Base-by-base conservation (phyloP, 2,797 vertebrate species). In the Monodelphis domestica region DNA sequence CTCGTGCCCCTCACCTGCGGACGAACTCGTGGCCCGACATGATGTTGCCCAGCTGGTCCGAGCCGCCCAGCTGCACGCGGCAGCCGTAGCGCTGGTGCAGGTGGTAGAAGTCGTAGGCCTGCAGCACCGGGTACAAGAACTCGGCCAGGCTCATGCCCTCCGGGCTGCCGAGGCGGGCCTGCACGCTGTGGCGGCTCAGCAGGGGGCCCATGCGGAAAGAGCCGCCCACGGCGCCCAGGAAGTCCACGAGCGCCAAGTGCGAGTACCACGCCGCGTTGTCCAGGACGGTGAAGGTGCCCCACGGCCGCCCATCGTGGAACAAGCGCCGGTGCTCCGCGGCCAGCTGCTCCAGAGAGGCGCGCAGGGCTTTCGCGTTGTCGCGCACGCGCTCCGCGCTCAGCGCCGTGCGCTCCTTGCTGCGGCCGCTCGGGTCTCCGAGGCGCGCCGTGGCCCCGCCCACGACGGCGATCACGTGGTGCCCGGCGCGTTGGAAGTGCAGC, bases 41-140 rank as follows among this genome's bases (percentile, higher is more conserved):
- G 95, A 99, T 97, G 97, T 99, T 99, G 78, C 99, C 99, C 98
- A 99, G 98, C 97, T 99, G 99, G 98, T 99, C 99, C 45, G 98
- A 98, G 21, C 99, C 99, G 0, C 99, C 99, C 21, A 99, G 98
- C 98, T 99, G 99, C 87, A 99, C 97, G 95, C 97, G 99, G 98
- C 99, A 99, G 96, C 98, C 99, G 57, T 99, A 98, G 4, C 95
- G 94, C 56, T 95, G 99, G 97, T 99, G 98, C 1, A 99, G 98
- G 96, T 99, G 98, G 92, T 99, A 98, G 98, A 99, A 99, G 97
- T 99, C 99, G 90, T 99, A 99, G 0, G 99, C 99, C 94, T 99
- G 99, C 92, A 99, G 99, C 51, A 99, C 98, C 93, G 99, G 99
- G 97, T 99, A 99, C 4, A 99, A 98, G 98, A 99, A 99, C 98